Percentiles rank a stretch among this genome's conserved stretches.
These are phyloP conservation scores for zebrafish (Danio rerio) DNA, from an alignment of 2,113 vertebrate genomes.

Conservation along the genomic window GRCz12tu NC_133184.1:6024501-6025000, in stretches of 20 bases:
- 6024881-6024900: not conserved
- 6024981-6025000: not conserved
- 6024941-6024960: not conserved
- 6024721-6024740: not conserved
- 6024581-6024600: not conserved
- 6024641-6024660: constrained; percentile 28
- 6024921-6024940: not conserved
- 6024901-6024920: not conserved
- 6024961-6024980: not conserved
- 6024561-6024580: not conserved
- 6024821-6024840: not conserved
- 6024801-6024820: not conserved
- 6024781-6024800: not conserved
- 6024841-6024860: not conserved
- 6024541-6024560: constrained; percentile 43
- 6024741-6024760: not conserved
- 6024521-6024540: constrained; percentile 66
- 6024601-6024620: not conserved
- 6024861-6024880: not conserved
- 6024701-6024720: not conserved
- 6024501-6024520: constrained; percentile 60
- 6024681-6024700: not conserved
- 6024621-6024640: not conserved
- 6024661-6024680: not conserved
- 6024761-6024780: not conserved